Conservation (phyloP, 2,797 vertebrate species). For the Hippocampus kuda region DNA sequence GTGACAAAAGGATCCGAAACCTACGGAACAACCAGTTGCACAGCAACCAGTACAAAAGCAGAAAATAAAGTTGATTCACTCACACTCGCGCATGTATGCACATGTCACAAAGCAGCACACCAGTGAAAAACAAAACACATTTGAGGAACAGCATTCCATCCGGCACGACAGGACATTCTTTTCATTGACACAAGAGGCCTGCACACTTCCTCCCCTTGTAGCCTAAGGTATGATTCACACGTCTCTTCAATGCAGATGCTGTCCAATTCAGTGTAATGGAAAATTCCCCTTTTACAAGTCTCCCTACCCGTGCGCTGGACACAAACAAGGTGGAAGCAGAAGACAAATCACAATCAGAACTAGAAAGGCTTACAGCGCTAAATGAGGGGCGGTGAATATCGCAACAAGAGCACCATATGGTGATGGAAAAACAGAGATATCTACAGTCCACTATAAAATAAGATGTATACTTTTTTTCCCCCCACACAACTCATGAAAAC, state of each 20-base stretch:
- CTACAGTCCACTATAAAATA: background rate
- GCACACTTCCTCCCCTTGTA: constrained; percentile 48
- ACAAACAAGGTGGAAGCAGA: constrained; percentile 18
- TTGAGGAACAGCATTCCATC: constrained; percentile 40
- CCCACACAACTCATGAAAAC: background rate
- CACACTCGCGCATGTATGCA: constrained; percentile 16
- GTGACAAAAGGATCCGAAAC: constrained; percentile 41
- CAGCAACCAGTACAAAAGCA: constrained; percentile 57
- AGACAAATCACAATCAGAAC: constrained; percentile 11
- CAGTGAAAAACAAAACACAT: constrained; percentile 27
- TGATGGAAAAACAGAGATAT: background rate
- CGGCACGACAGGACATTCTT: constrained; percentile 54
- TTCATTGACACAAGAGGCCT: constrained; percentile 52
- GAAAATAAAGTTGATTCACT: constrained; percentile 48
- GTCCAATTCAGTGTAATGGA: constrained; percentile 44
- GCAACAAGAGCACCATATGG: constrained; percentile 10
- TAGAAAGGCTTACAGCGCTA: constrained; percentile 18
- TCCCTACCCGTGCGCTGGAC: constrained; percentile 19
- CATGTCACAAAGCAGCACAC: constrained; percentile 21
- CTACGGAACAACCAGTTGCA: constrained; percentile 57
- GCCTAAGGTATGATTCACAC: constrained; percentile 61
- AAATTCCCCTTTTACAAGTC: constrained; percentile 54
- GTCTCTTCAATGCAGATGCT: constrained; percentile 35
- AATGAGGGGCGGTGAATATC: constrained; percentile 25
- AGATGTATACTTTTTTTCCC: no score